Base-by-base conservation (phyloP, 2,797 vertebrate species). In the Enteromius afrohamiltoni region DNA sequence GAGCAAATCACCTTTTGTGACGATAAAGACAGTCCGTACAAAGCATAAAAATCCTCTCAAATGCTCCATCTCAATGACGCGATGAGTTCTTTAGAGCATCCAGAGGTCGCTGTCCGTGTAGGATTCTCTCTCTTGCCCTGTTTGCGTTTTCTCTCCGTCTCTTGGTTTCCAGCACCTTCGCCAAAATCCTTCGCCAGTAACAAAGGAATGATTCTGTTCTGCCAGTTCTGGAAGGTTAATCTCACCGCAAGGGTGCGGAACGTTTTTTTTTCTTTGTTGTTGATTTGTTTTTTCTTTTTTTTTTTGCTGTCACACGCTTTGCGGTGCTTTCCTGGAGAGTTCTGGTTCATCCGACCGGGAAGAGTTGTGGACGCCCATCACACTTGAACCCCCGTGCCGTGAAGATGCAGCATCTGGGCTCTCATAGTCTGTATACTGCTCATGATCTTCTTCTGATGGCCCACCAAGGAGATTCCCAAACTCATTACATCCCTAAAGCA, bases 361-460 rank as follows among this genome's bases (percentile, higher is more conserved):
- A 47, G 42, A 88, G 94, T 93, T 91, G 93, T 88, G 89, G 87
- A 88, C 68, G 86, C 93, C 89, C 84, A 88, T 98, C 97, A 99
- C 96, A 99, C 98, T 94, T 99, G 98, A 91, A 99, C 94, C 26
- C 98, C 98, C 5, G 97, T 97, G 84, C 97, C 97, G 16, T 99
- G 98, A 89, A 99, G 96, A 87, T 98, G 97, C 87, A 99, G 93
- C 97, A 99, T 97, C 94, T 99, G 98, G 89, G 96, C 97, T 94
- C 98, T 97, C 96, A 97, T 99, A 95, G 97, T 99, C 96, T 99
- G 98, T 98, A 99, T 98, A 96, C 97, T 99, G 96, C 97, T 98
- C 97, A 99, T 98, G 92, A 99, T 97, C 96, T 99, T 99, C 94
- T 99, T 99, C 92, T 99, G 98, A 95, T 99, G 98, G 89, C 98